phyloP scores from a whole-genome alignment of 1,140 invertebrate genomes.

The Drosophila baimaii region DNA sequence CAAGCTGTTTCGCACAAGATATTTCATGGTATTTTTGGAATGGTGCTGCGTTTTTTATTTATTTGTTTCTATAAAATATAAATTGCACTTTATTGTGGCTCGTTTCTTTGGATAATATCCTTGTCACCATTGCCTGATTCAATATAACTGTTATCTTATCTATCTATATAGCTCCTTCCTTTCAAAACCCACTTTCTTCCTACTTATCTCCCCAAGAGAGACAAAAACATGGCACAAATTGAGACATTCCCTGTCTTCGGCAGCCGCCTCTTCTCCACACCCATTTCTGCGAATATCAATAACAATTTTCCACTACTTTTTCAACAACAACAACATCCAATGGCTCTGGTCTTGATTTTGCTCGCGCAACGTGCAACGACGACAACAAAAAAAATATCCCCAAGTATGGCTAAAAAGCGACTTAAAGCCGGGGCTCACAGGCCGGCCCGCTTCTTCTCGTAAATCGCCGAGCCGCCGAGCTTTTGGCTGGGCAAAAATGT shows the following conservation, averaged over 20 bases:
- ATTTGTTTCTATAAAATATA: no score
- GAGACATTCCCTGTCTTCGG: slow-evolving; percentile 46
- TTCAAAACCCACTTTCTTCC: background rate
- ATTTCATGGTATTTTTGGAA: no score
- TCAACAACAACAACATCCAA: slow-evolving; percentile 46
- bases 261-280: slow-evolving; percentile 4
- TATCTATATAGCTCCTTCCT: background rate
- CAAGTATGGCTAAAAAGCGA: slow-evolving; percentile 50
- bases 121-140: background rate
- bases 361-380: slow-evolving; percentile 3
- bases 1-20: no score
- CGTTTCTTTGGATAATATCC: background rate
- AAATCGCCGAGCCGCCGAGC: slow-evolving; percentile 56
- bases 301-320: slow-evolving; percentile 73
- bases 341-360: slow-evolving; percentile 46
- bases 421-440: slow-evolving; percentile 34
- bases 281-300: slow-evolving; percentile 50
- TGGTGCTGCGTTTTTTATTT: no score
- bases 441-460: slow-evolving; percentile 59
- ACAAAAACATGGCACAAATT: slow-evolving; percentile 45
- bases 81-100: no score
- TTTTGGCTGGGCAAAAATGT: slow-evolving; percentile 82
- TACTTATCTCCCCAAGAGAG: background rate
- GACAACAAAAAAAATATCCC: slow-evolving; percentile 3
- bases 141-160: background rate